Evolutionary conservation across 2,113 vertebrate genomes (phyloP).

Genomic region (Abramis brama): DNA sequence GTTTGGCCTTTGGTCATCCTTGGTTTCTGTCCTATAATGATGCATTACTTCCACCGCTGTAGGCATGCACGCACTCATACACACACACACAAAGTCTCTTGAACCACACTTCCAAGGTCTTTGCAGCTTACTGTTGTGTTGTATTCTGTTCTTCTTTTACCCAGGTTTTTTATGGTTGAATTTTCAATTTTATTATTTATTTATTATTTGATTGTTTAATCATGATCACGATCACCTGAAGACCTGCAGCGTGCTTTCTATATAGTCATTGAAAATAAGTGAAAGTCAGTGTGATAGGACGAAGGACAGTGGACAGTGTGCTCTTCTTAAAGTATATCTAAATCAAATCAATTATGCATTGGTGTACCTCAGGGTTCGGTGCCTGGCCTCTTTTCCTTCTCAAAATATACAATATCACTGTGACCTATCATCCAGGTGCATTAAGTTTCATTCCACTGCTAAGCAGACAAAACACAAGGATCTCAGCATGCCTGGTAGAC

Average conservation of each 20-base stretch:
- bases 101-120: constrained; percentile 13
- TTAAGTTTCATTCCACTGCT: background rate
- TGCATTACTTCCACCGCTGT: constrained; percentile 6
- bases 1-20: constrained; percentile 23
- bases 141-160: background rate
- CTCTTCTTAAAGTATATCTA: background rate
- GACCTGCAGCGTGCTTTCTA: too few relatives aligned
- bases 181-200: background rate
- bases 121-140: background rate
- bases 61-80: background rate
- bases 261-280: too few relatives aligned
- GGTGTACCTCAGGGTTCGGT: background rate
- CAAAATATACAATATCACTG: background rate
- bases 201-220: too few relatives aligned
- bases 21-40: constrained; percentile 14
- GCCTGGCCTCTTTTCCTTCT: background rate
- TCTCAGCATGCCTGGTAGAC: too few relatives aligned
- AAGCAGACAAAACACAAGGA: too few relatives aligned
- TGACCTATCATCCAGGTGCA: background rate
- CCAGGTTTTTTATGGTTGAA: background rate
- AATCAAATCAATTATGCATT: background rate
- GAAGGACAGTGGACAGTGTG: too few relatives aligned
- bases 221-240: too few relatives aligned
- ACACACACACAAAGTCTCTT: background rate
- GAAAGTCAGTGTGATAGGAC: too few relatives aligned